Evolutionary conservation across 2,888 invertebrate species (phyloP), one percentile per base, ranked within the genome.

Genomic region (Xestia xanthographa): DNA sequence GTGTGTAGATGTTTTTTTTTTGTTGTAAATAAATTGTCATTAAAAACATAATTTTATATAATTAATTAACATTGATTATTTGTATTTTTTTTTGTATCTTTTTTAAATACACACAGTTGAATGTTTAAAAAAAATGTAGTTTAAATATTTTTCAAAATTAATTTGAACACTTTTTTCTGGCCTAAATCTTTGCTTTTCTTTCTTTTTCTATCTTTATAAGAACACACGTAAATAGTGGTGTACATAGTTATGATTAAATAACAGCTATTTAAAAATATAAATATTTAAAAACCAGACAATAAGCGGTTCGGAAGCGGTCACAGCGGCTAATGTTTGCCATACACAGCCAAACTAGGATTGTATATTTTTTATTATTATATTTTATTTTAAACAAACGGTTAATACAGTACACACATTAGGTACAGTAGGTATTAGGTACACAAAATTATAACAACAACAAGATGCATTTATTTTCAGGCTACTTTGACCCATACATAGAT

Each of bases 1-100:
- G 78, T 67, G 74, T 79, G 74, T 69, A 63, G 58, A 34, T 62
- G 22, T 17, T 63, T 34, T 5, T 22, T 22, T 50, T 22, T 50
- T 68, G 38, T 71, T 82, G 70, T 81, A 66, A 73, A 73, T 81
- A 65, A 81, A 73, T 22, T 67, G 67, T 77, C 56, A 73, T 81
- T 70, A 73, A 77, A 72, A 69, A 70, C 66, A 50, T 77, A 56
- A 29, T 69, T 69, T 56, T 8, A 29, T 43, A 75, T 58, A 8
- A 58, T 58, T 17, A 29, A 66, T 82, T 82, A 63, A 63, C 38
- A 6, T 82, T 34, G 8, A 34, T 2, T 38, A 2, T 2, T 34
- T 78, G 48, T 81, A 66, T 50, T 72, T 69, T n/a, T 2, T 43
- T 14, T 20, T 22, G 5, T 14, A 34, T 29, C n/a, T 29, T 74